phyloP scores from a whole-genome alignment of 2,113 vertebrate species.

The Typhlomys cinereus region DNA sequence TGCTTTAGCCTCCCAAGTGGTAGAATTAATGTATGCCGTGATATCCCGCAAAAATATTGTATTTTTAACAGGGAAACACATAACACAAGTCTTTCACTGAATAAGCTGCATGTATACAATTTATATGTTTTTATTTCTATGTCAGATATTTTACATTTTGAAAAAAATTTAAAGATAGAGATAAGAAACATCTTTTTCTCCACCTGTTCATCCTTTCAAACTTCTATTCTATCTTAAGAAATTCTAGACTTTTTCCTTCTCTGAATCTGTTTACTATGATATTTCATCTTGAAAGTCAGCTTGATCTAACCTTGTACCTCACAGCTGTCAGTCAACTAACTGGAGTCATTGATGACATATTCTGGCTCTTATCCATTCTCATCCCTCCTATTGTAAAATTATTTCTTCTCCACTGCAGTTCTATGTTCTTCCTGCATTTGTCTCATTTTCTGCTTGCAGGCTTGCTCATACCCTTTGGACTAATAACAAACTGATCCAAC shows the following conservation, averaged over 20 bases:
- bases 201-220: constrained; percentile 26
- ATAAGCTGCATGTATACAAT: neutral
- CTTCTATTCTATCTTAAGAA: neutral
- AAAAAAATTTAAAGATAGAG: constrained; percentile 39
- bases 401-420: constrained; percentile 14
- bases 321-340: constrained; percentile 10
- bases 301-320: constrained; percentile 1
- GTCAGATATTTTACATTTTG: constrained; percentile 18
- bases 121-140: constrained; percentile 10
- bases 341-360: neutral
- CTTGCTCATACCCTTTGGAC: constrained; percentile 17
- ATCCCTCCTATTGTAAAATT: neutral
- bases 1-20: neutral
- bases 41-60: neutral
- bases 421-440: constrained; percentile 4
- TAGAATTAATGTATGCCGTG: neutral
- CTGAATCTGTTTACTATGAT: neutral
- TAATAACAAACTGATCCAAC: neutral
- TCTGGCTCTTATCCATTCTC: neutral
- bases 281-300: constrained; percentile 45
- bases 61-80: constrained; percentile 9
- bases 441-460: constrained; percentile 29
- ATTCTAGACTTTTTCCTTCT: neutral
- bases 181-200: neutral
- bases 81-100: neutral